Base-by-base conservation (phyloP, 2,113 vertebrate species). In the Prochilodus magdalenae region DNA sequence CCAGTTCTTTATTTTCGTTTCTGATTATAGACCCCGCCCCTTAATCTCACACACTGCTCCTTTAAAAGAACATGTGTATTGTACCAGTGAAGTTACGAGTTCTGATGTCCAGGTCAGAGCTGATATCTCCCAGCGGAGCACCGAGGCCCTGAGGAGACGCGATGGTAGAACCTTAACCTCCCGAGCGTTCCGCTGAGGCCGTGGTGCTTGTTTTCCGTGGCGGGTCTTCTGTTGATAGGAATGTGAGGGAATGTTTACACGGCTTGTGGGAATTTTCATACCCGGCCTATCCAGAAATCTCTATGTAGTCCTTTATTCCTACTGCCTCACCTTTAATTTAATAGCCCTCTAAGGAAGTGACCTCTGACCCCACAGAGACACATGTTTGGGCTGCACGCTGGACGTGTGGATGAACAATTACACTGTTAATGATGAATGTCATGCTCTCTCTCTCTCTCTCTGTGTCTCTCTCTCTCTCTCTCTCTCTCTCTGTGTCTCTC, bases 321-420 rank as follows among this genome's bases (percentile, higher is more conserved):
- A 24, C 47, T 65, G 18, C 24, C 77, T 72, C 26, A 49, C 33
- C 15, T 72, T 44, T 18, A 22, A 13, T 3, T 27, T 47, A 70
- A 76, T 59, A 30, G 65, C 73, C 57, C 73, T 36, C 63, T 47
- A 11, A 67, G 51, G 72, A 75, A 22, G 62, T 75, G 80, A 81
- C 72, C 80, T 69, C 0, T 6, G 72, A 51, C 69, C 27, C 69
- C 44, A 24, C 27, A 16, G 70, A 55, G 33, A 49, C 62, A 24
- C 8, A 29, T 69, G 80, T 75, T 70, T 70, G 73, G 62, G 14
- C 33, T 49, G 2, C 18, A 15, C 51, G 65, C 71, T 33, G 36
- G 73, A 82, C 73, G 29, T 70, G 79, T 66, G n/a, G 44, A 74
- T 60, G 36, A 82, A 75, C 49, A 75, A 60, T 75, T 59, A 69